These are phyloP conservation scores for Threskiornis aethiopicus DNA, from an alignment of 2,797 vertebrate species.

Conservation along the genomic window DNA sequence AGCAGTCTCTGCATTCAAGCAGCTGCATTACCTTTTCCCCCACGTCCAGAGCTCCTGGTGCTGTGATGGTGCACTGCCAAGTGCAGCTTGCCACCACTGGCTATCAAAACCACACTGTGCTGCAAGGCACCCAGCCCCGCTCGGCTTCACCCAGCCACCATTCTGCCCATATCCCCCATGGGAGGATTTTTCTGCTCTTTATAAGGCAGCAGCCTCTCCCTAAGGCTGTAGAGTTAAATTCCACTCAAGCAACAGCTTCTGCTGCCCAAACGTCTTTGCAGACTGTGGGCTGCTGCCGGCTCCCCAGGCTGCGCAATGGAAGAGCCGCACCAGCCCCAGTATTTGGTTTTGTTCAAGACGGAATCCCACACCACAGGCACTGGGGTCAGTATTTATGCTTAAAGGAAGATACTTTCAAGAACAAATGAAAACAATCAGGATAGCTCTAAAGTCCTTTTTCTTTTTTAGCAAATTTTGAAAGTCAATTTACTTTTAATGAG, in stretches of 20 bases:
- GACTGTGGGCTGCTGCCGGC: neutral
- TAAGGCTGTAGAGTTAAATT: neutral
- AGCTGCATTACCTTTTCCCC: neutral
- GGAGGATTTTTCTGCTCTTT: neutral
- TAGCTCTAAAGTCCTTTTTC: neutral
- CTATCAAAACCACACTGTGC: neutral
- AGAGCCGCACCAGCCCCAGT: neutral
- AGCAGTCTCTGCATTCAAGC: neutral
- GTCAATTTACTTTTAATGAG: neutral
- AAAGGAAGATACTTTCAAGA: neutral
- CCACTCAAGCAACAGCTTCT: neutral
- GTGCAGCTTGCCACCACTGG: fast-evolving
- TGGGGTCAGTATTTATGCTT: neutral
- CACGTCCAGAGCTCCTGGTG: neutral
- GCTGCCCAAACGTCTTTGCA: neutral
- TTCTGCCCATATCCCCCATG: neutral
- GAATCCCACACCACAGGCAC: neutral
- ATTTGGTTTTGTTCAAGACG: neutral
- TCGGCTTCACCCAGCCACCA: fast-evolving
- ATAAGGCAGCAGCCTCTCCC: neutral
- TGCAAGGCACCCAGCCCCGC: fast-evolving
- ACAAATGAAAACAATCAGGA: neutral
- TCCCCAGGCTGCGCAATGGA: fast-evolving
- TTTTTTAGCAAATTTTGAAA: neutral
- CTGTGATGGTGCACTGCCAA: fast-evolving